phyloP scores from a whole-genome alignment of 2,888 invertebrate genomes.

The Diaprepes abbreviatus region DNA sequence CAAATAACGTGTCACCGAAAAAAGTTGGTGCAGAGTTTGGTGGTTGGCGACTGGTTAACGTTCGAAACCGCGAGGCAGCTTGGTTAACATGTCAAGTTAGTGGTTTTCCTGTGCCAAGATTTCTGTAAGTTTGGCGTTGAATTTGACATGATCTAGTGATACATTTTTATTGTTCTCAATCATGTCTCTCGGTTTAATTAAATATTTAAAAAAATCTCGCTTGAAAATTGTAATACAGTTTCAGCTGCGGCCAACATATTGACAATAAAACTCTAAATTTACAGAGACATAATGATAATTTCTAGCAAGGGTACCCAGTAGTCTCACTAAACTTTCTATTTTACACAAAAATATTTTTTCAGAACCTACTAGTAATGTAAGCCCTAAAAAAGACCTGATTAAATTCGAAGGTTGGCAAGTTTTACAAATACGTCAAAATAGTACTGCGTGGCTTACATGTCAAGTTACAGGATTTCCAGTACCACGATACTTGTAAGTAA shows the following conservation, averaged over 20 bases:
- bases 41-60: slow-evolving; percentile 74
- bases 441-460: slow-evolving; percentile 75
- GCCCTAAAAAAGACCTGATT: slow-evolving; percentile 73
- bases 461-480: slow-evolving; percentile 71
- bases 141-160: too few species aligned
- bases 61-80: slow-evolving; percentile 69
- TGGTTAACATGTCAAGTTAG: slow-evolving; percentile 80
- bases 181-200: too few species aligned
- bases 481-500: slow-evolving; percentile 69
- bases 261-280: too few species aligned
- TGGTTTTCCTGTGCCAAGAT: slow-evolving; percentile 77
- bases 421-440: slow-evolving; percentile 69
- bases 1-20: slow-evolving; percentile 75
- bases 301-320: slow-evolving; percentile 1
- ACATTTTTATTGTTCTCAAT: too few species aligned
- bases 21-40: slow-evolving; percentile 73
- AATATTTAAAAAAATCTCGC: too few species aligned
- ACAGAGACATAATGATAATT: too few species aligned
- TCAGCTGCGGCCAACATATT: too few species aligned
- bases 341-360: slow-evolving; percentile 45
- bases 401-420: slow-evolving; percentile 73
- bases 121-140: slow-evolving; percentile 68
- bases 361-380: slow-evolving; percentile 74
- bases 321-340: neutral
- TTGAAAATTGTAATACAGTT: too few species aligned